Evolutionary conservation across 2,113 vertebrate genomes (phyloP).

Genomic region (Casuarius casuarius): DNA sequence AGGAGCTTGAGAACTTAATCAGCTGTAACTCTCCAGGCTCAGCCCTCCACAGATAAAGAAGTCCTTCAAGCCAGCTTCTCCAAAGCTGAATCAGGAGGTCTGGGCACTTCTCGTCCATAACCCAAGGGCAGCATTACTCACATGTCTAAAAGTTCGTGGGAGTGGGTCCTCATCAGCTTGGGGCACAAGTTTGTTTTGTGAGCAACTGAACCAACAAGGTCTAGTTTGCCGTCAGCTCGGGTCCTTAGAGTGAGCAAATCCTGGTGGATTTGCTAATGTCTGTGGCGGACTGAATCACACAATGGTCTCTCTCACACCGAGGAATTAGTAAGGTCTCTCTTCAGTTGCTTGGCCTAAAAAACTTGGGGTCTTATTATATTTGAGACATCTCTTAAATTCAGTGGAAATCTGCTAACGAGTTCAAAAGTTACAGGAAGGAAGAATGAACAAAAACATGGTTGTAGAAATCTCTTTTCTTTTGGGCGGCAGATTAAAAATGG

Average conservation of each 20-base stretch:
- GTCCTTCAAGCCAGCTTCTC: background rate
- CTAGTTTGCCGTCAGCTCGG: background rate
- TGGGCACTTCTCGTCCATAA: background rate
- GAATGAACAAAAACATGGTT: background rate
- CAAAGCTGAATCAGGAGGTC: background rate
- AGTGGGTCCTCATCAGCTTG: background rate
- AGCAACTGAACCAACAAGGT: background rate
- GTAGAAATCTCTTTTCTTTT: background rate
- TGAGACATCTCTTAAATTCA: background rate
- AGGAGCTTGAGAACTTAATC: background rate
- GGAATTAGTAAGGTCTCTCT: background rate
- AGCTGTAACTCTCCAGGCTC: background rate
- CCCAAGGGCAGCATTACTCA: background rate
- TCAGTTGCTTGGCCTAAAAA: background rate
- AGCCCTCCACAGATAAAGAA: background rate
- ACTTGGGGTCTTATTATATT: background rate
- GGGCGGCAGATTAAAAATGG: background rate
- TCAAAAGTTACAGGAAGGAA: background rate
- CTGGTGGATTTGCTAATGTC: background rate
- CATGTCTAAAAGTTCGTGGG: accelerated
- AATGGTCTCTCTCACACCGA: background rate
- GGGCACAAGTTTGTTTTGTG: background rate
- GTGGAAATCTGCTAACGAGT: background rate
- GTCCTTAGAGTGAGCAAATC: background rate
- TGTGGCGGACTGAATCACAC: accelerated